Percentiles rank a stretch among this genome's conserved stretches.
phyloP scores from a whole-genome alignment of 2,113 vertebrate genomes.

The Leucopsar rothschildi region DNA sequence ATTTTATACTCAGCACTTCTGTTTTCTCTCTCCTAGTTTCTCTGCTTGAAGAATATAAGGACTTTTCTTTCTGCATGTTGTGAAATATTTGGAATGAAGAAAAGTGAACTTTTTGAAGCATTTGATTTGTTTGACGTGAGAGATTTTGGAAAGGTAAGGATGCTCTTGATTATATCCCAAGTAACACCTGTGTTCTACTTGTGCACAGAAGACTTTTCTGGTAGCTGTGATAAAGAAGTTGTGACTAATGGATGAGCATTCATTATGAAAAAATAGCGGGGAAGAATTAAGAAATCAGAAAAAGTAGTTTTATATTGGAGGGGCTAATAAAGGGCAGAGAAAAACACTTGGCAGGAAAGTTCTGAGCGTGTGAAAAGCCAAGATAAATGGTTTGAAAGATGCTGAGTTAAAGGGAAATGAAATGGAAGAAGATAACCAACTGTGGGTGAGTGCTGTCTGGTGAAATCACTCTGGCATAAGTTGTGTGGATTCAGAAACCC shows the following conservation, averaged over 20 bases:
- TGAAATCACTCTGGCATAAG: not conserved
- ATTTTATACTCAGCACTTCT: not conserved
- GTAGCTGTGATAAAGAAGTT: not conserved
- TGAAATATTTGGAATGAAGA: slow-evolving; percentile 93
- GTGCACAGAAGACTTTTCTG: not conserved
- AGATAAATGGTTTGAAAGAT: not conserved
- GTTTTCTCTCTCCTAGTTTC: slow-evolving; percentile 78
- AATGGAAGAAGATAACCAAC: not conserved
- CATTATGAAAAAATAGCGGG: not conserved
- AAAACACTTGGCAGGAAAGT: not conserved
- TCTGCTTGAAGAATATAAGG: slow-evolving; percentile 97
- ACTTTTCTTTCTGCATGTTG: slow-evolving; percentile 89
- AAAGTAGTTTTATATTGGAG: not conserved
- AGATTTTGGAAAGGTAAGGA: slow-evolving; percentile 94
- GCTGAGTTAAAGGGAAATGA: not conserved
- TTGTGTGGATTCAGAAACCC: fast-evolving
- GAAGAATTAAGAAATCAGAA: not conserved
- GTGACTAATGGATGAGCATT: not conserved
- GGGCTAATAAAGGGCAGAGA: not conserved
- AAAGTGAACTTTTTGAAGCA: slow-evolving; percentile 95
- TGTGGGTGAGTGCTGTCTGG: not conserved
- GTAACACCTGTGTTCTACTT: not conserved
- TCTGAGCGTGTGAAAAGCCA: not conserved
- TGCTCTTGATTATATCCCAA: not conserved
- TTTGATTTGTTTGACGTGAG: slow-evolving; percentile 97